A percentile compares a stretch with the other conserved stretches of the same genome.
These are phyloP conservation scores for Remorina albescens DNA, from an alignment of 2,797 vertebrate genomes.

Conservation along the genomic window DNA sequence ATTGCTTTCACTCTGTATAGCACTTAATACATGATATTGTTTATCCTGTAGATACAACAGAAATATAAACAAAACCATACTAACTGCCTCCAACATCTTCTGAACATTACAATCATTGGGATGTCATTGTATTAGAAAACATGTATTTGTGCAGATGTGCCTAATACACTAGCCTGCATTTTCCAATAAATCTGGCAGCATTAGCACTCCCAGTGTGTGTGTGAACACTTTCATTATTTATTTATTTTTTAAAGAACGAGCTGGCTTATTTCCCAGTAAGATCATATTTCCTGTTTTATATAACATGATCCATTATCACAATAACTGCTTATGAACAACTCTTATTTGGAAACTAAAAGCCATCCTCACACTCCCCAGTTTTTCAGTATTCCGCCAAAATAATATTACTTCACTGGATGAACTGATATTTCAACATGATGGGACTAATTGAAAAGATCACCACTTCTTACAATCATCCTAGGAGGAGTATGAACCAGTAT, in stretches of 20 bases:
- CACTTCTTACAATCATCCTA: not conserved
- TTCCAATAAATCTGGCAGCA: not conserved
- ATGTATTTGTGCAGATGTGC: not conserved
- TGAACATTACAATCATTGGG: not conserved
- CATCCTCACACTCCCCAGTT: no score
- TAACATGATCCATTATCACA: not conserved
- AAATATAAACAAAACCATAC: not conserved
- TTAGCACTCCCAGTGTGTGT: not conserved
- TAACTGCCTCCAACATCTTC: not conserved
- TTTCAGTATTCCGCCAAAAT: no score
- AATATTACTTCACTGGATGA: not conserved
- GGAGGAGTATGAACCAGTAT: not conserved
- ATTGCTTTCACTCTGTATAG: not conserved
- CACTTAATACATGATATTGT: not conserved
- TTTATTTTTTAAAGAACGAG: not conserved
- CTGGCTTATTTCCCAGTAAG: not conserved
- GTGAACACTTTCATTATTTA: not conserved
- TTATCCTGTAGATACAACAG: not conserved
- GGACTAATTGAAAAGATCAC: no score
- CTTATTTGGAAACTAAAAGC: no score
- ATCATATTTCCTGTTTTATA: not conserved
- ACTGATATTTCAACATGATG: not conserved
- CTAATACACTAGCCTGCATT: not conserved
- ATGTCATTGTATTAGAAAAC: not conserved
- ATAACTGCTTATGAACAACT: no score